phyloP scores from a whole-genome alignment of 92 coral and sea anemone species.

The Diadumene lineata region DNA sequence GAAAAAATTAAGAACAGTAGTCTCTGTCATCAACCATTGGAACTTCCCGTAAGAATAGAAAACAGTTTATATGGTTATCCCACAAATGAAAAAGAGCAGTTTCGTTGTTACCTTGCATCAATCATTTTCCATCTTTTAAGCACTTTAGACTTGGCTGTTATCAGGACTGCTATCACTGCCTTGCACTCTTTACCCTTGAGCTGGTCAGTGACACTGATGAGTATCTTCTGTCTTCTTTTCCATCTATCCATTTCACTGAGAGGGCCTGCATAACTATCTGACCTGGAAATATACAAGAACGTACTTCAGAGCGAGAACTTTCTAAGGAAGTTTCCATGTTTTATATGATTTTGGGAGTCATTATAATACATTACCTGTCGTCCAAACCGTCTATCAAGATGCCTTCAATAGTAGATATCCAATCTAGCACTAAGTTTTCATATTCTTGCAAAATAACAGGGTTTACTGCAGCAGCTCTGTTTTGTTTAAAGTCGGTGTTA shows the following conservation, averaged over 20 bases:
- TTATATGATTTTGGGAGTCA: not conserved
- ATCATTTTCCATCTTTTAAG: slow-evolving; percentile 89
- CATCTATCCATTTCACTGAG: slow-evolving; percentile 84
- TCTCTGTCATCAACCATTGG: too few species aligned
- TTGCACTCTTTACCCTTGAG: slow-evolving; percentile 93
- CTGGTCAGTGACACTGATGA: slow-evolving; percentile 90
- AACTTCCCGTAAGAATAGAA: too few species aligned
- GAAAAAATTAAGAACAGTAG: too few species aligned
- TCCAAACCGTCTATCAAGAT: slow-evolving; percentile 88
- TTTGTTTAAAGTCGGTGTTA: slow-evolving; percentile 94
- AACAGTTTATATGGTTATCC: too few species aligned
- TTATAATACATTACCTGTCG: slow-evolving; percentile 67
- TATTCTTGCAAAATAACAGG: slow-evolving; percentile 88
- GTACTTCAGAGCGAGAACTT: not conserved
- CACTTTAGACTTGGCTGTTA: slow-evolving; percentile 94
- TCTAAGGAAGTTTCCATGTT: not conserved
- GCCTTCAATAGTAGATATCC: slow-evolving; percentile 89
- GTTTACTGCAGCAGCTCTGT: slow-evolving; percentile 97
- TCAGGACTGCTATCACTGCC: slow-evolving; percentile 88
- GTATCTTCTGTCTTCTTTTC: slow-evolving; percentile 86
- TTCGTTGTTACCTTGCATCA: slow-evolving; percentile 81
- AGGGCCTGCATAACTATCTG: slow-evolving; percentile 83
- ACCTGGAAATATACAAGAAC: slow-evolving; percentile 17
- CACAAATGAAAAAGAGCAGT: too few species aligned
- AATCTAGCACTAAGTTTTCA: slow-evolving; percentile 85